Evolutionary conservation across 2,113 vertebrate genomes (phyloP).

Genomic region (Cyrtonyx montezumae): DNA sequence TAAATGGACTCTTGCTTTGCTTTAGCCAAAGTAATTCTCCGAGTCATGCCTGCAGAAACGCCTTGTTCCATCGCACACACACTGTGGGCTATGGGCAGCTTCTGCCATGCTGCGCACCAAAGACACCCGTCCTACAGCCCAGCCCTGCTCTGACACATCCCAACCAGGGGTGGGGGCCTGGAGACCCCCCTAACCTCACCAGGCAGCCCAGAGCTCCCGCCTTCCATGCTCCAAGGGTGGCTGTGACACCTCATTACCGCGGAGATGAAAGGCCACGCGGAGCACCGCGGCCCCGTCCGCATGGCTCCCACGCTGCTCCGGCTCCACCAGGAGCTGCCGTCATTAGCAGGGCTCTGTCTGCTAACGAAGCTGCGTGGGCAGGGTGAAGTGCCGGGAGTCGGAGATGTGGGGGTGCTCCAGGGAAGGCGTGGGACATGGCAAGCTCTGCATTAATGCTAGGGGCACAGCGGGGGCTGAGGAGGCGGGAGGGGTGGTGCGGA

Average conservation of each 20-base stretch:
- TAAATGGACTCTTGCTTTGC: background rate
- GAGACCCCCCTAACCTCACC: background rate
- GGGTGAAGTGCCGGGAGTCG: background rate
- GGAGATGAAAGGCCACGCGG: background rate
- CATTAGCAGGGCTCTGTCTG: background rate
- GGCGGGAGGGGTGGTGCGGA: background rate
- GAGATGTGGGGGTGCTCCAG: rapidly evolving
- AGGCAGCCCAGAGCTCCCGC: rapidly evolving
- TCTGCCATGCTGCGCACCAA: rapidly evolving
- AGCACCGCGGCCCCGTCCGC: background rate
- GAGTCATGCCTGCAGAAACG: too few species aligned
- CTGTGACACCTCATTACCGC: background rate
- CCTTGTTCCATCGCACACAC: background rate
- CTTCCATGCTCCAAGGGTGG: background rate
- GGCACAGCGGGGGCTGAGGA: rapidly evolving
- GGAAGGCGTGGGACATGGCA: rapidly evolving
- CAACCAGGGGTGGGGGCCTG: background rate
- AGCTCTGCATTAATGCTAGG: rapidly evolving
- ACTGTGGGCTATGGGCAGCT: background rate
- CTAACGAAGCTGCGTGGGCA: background rate
- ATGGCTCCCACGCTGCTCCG: background rate
- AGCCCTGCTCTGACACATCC: rapidly evolving
- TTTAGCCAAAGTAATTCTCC: background rate
- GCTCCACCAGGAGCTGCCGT: background rate
- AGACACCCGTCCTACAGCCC: background rate